Evolutionary conservation across 2,888 invertebrate genomes (phyloP).

Genomic region (Heteropelma amictum): DNA sequence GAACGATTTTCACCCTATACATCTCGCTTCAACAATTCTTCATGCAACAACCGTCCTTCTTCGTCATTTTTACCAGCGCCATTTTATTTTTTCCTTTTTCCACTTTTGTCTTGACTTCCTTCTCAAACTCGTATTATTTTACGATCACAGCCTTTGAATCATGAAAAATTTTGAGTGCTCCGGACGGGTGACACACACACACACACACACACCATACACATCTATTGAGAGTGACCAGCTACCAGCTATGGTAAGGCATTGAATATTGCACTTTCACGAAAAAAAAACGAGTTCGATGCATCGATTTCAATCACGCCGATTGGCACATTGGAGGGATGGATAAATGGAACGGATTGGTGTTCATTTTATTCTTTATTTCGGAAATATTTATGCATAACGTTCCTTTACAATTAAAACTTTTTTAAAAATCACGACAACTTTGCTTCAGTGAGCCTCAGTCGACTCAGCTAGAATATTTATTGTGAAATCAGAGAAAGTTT

Average conservation of each 20-base stretch:
- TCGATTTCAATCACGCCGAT: not conserved
- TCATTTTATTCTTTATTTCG: too few relatives aligned
- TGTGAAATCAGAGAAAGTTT: too few relatives aligned
- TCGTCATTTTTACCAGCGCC: not conserved
- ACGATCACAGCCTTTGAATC: constrained; percentile 10
- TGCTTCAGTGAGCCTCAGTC: too few relatives aligned
- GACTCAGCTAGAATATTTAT: too few relatives aligned
- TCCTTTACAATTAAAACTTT: too few relatives aligned
- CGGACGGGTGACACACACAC: too few relatives aligned
- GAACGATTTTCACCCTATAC: constrained; percentile 31
- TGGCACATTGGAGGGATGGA: not conserved
- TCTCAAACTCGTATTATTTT: constrained; percentile 1
- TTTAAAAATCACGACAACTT: too few relatives aligned
- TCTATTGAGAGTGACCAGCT: constrained; percentile 6
- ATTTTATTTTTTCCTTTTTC: constrained; percentile 41
- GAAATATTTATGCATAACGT: too few relatives aligned
- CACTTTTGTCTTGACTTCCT: not conserved
- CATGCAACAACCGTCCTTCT: not conserved
- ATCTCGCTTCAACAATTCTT: not conserved
- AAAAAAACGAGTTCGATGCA: constrained; percentile 16
- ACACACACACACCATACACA: not conserved
- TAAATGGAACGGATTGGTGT: not conserved
- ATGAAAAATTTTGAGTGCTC: not conserved
- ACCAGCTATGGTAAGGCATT: not conserved
- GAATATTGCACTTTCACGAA: constrained; percentile 35